A percentile compares a stretch with the other conserved stretches of the same genome.
phyloP scores from a whole-genome alignment of 2,888 invertebrate species.

The Ypsolopha scabrella region DNA sequence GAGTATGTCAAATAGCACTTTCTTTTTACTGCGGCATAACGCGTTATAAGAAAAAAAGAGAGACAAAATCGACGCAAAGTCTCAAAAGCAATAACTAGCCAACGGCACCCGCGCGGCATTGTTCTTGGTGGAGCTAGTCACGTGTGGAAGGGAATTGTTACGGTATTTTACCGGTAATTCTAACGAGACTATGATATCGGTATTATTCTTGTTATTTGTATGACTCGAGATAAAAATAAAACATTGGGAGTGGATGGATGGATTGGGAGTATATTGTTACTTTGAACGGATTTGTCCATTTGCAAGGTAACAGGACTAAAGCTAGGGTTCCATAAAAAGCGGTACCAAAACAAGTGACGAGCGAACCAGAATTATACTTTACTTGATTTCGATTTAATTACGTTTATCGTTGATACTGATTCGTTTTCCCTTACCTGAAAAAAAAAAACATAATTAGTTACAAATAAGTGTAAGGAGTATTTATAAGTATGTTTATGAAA shows the following conservation, averaged over 20 bases:
- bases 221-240: not conserved
- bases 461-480: not conserved
- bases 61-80: constrained; percentile 10
- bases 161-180: not conserved
- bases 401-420: not conserved
- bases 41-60: constrained; percentile 8
- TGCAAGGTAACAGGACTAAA: not conserved
- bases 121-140: not conserved
- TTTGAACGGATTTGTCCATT: not conserved
- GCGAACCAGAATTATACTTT: too few species aligned
- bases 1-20: not conserved
- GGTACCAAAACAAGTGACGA: too few species aligned
- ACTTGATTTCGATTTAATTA: not conserved
- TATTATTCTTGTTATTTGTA: not conserved
- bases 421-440: not conserved
- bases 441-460: not conserved
- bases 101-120: constrained; percentile 17
- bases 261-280: too few species aligned
- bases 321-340: too few species aligned
- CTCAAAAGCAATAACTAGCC: constrained; percentile 21
- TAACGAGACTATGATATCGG: not conserved
- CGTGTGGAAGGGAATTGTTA: not conserved
- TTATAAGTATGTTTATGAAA: too few species aligned
- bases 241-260: too few species aligned
- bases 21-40: not conserved